Evolutionary conservation across 2,888 invertebrate genomes (phyloP), one percentile per base, ranked within the genome.

Genomic region (Melangyna quadrimaculata): DNA sequence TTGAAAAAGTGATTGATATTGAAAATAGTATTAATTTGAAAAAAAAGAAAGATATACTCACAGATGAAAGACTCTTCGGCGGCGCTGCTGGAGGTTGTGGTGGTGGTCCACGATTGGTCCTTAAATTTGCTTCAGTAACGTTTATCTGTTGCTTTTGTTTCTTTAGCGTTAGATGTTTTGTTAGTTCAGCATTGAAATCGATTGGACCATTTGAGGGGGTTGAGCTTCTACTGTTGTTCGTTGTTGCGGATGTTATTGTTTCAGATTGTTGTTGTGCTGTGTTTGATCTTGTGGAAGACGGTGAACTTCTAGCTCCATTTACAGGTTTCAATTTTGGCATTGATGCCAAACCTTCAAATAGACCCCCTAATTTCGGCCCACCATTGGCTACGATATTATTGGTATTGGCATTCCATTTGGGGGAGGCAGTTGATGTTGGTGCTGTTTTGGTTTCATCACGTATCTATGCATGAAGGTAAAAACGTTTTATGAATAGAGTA

Each of bases 71-170:
- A 88, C 94, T 94, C 73, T 95, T 95, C 90, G 96, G 95, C 95
- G 89, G 89, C 75, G 88, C 89, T 65, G 95, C 94, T 74, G 96
- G 96, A 27, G 96, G 96, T 88, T 95, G 95, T 12, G 97, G 97
- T 35, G 97, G 97, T 35, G 97, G 96, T 55, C 96, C 96, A 88
- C 97, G 94, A 87, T 92, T 92, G 87, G 92, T 92, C 89, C 90
- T 91, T 87, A 91, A 89, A 89, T 91, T 91, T 40, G 92, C 91
- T 88, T 91, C 92, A 37, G 91, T 92, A 83, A 91, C 91, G 88
- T 91, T 91, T 87, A 90, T 89, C 48, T 91, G 91, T 71, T 90
- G 90, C 75, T 91, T 92, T 78, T 92, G 92, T 73, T 91, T 90
- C 88, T 92, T 92, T 69, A 92, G 87, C 77, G 92, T 92, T 87